A percentile compares a stretch with the other conserved stretches of the same genome.
Evolutionary conservation across 2,888 invertebrate genomes (phyloP).

Genomic region (Ormyrus labotus): DNA sequence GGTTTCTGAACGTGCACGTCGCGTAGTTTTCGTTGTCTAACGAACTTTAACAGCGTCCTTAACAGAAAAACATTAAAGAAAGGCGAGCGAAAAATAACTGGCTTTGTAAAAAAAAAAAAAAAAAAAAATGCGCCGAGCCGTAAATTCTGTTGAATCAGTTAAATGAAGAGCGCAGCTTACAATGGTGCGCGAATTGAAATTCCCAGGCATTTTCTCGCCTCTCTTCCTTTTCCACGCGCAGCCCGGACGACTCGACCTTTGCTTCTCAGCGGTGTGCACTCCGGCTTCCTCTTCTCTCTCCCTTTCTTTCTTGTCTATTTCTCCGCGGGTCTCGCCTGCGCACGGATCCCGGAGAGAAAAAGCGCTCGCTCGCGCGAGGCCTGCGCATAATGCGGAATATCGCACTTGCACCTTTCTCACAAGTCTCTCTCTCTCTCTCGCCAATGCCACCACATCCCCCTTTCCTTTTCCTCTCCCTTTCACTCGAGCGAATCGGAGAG

Average conservation of each 20-base stretch:
- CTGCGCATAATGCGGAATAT: conserved; percentile 30
- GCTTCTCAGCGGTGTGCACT: neutral
- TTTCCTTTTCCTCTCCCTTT: conserved; percentile 58
- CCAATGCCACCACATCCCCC: conserved; percentile 57
- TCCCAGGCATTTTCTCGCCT: neutral
- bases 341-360: neutral
- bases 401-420: conserved; percentile 57
- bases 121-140: no score
- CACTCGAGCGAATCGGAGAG: conserved; percentile 57
- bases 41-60: no score
- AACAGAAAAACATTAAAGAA: no score
- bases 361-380: neutral
- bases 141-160: no score
- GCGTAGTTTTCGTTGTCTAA: no score
- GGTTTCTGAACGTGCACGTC: no score
- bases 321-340: neutral
- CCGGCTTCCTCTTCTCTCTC: neutral
- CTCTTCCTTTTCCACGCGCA: neutral
- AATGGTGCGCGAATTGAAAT: neutral
- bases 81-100: no score
- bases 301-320: neutral
- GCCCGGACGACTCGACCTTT: no score
- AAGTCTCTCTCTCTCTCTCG: conserved; percentile 37
- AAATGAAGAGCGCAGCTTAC: no score
- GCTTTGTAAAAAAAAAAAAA: no score